Evolutionary conservation across 2,797 vertebrate genomes (phyloP), one percentile per base, ranked within the genome.

Genomic region (Pantherophis vulpinus): DNA sequence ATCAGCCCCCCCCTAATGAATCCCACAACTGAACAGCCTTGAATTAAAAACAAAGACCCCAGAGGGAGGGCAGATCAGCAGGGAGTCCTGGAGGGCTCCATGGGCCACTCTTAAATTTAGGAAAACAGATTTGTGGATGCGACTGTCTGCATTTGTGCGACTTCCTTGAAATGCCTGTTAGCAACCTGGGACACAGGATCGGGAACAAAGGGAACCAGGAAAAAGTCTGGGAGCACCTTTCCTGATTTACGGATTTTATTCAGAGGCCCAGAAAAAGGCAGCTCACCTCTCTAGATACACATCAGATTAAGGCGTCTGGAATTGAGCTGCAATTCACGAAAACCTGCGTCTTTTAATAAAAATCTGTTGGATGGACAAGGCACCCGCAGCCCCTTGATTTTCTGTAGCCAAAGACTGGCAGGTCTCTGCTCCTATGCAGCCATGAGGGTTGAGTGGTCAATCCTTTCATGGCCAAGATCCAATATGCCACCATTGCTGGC

Each of bases 121-220:
- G 5, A 56, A 91, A 95, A 92, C 1, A 93, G 42, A 55, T n/a
- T 91, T 89, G 8, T 37, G 37, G 37, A 51, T 54, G 37, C 20
- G 8, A 6, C 37, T 23, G 47, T 16, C 10, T 47, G 0, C 9
- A 18, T 13, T 6, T 13, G 47, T 37, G 42, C 3, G 4, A 2
- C n/a, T 37, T 5, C 66, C 25, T 6, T 6, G 0, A 89, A 63
- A 86, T 27, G 2, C 1, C 20, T 23, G 47, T 87, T 7, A 63
- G 32, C 4, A 56, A 86, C 4, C 4, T 51, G 29, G 14, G 6
- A 86, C 10, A 7, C 2, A 14, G 4, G 51, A 47, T 86, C 2
- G 13, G 60, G 27, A 91, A 7, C 58, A 86, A 61, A 37, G 10
- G 32, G 32, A 10, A 20, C 2, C 32, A 37, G n/a, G 70, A 79